phyloP scores from a whole-genome alignment of 2,113 vertebrate species.

The Dicentrarchus labrax region DNA sequence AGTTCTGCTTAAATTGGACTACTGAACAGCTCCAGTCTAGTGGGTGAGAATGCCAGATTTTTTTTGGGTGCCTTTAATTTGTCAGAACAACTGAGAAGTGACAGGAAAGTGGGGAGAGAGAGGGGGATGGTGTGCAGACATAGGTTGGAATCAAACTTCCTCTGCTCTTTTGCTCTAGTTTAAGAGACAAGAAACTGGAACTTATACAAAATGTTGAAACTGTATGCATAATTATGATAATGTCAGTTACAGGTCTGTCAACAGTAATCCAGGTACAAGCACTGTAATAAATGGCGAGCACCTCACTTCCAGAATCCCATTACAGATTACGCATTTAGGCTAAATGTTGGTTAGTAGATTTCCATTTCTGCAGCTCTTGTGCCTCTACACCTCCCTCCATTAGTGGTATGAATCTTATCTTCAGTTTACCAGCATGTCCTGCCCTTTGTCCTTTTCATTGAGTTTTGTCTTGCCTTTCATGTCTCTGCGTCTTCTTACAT shows the following conservation, averaged over 20 bases:
- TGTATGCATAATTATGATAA: neutral
- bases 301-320: neutral
- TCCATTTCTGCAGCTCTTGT: neutral
- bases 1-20: conserved; percentile 91
- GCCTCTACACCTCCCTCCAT: neutral
- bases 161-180: neutral
- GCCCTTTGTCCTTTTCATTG: neutral
- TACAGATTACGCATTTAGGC: neutral
- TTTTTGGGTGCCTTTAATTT: neutral
- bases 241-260: too few species aligned
- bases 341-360: neutral
- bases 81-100: too few species aligned
- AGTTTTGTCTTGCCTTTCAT: neutral
- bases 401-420: neutral
- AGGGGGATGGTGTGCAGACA: too few species aligned
- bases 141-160: too few species aligned
- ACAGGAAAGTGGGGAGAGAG: too few species aligned
- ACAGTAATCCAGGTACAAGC: neutral
- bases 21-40: conserved; percentile 90
- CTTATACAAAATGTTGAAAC: neutral
- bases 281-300: neutral
- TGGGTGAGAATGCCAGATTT: conserved; percentile 81
- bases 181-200: neutral
- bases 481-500: neutral
- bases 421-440: neutral